A percentile compares a stretch with the other conserved stretches of the same genome.
These are phyloP conservation scores for Sepiola atlantica DNA, from an alignment of 2,888 invertebrate species.

Conservation along the genomic window DNA sequence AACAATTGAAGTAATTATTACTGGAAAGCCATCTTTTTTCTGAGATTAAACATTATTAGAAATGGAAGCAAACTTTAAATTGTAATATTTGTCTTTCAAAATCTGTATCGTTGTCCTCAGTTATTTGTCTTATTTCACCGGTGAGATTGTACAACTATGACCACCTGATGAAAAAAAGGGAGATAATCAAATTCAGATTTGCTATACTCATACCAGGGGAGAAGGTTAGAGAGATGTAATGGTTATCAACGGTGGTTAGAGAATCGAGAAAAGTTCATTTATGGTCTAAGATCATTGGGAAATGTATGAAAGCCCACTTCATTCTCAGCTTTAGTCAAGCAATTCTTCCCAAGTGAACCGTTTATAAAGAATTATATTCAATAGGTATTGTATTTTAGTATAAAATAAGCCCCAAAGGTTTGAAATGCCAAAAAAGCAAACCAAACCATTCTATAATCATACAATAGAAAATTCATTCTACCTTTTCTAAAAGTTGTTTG, in stretches of 20 bases:
- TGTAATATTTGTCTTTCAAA: neutral
- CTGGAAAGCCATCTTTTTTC: neutral
- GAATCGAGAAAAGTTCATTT: no score
- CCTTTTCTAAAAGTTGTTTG: neutral
- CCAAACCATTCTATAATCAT: no score
- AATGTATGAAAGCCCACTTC: no score
- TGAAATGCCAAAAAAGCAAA: no score
- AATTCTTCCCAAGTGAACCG: no score
- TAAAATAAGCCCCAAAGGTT: no score
- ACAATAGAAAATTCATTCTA: neutral
- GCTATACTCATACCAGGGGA: neutral
- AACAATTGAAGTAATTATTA: neutral
- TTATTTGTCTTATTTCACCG: neutral
- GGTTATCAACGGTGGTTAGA: no score
- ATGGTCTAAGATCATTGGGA: no score
- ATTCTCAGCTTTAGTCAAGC: no score
- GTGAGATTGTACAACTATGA: neutral
- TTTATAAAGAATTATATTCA: no score
- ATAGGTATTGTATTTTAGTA: no score
- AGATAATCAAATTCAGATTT: neutral
- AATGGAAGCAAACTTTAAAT: neutral
- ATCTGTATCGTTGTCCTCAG: neutral
- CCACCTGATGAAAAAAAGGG: neutral
- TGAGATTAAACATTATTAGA: neutral
- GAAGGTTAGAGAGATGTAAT: no score